phyloP scores from a whole-genome alignment of 1,140 invertebrate genomes.

The Aplysia californica region DNA sequence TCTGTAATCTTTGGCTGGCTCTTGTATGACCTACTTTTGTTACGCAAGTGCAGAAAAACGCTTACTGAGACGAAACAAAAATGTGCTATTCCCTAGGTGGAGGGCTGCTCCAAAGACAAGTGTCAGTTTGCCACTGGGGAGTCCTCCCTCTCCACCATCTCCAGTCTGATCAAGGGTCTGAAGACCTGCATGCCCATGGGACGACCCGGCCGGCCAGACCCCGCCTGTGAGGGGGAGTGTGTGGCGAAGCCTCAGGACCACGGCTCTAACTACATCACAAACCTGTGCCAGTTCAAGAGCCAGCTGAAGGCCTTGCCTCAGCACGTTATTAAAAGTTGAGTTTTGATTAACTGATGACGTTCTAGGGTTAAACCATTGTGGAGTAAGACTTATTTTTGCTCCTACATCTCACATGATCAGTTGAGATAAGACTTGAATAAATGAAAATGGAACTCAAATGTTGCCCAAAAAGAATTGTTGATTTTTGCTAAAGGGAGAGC shows the following conservation, averaged over 20 bases:
- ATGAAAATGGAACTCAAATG: too few species aligned
- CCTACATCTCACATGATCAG: too few species aligned
- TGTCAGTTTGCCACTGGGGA: not conserved
- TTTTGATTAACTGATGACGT: not conserved
- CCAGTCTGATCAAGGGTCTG: not conserved
- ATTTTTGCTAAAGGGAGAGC: too few species aligned
- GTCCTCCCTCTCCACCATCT: not conserved
- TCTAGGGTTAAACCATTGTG: too few species aligned
- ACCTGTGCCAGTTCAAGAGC: not conserved
- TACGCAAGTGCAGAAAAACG: too few species aligned
- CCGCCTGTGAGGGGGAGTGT: not conserved
- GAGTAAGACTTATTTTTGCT: too few species aligned
- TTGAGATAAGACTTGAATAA: too few species aligned
- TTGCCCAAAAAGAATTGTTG: too few species aligned
- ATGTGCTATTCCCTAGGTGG: not conserved
- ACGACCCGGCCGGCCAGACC: too few species aligned
- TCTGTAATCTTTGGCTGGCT: too few species aligned
- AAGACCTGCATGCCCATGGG: not conserved
- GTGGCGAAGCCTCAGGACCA: not conserved
- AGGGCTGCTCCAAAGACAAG: not conserved
- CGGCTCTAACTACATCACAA: slow-evolving; percentile 7
- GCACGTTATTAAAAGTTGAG: slow-evolving; percentile 2
- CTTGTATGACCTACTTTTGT: too few species aligned
- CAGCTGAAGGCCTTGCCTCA: not conserved
- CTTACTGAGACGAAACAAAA: too few species aligned